Conservation (phyloP, 2,888 invertebrate species). For the Thereva nobilitata region DNA sequence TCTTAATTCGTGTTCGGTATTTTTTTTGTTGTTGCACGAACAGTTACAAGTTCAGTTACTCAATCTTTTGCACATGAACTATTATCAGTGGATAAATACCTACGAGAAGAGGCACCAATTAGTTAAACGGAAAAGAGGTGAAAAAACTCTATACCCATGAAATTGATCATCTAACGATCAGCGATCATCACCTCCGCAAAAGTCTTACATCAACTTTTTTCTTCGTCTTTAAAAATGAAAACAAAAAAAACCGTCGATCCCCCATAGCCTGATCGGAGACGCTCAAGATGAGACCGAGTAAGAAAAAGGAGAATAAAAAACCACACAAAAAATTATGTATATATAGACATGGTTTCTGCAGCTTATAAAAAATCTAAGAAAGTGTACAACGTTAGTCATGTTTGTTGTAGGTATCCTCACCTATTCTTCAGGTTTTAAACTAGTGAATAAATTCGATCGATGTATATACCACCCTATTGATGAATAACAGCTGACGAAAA, state of each 20-base stretch:
- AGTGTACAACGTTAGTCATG: slow-evolving; percentile 19
- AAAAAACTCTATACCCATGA: background rate
- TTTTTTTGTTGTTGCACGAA: background rate
- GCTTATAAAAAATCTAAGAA: background rate
- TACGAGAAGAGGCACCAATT: background rate
- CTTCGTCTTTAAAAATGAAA: no score
- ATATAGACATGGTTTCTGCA: no score
- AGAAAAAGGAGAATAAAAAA: no score
- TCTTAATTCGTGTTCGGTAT: no score
- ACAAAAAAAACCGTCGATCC: no score
- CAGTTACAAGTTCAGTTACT: slow-evolving; percentile 21
- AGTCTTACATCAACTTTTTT: no score
- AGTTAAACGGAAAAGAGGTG: background rate
- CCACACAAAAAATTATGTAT: no score
- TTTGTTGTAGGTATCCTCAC: background rate
- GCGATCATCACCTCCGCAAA: slow-evolving; percentile 9
- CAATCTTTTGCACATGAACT: background rate
- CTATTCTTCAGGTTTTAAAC: no score
- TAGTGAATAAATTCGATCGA: slow-evolving; percentile 21
- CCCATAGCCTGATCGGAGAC: no score
- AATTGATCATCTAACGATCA: slow-evolving; percentile 12
- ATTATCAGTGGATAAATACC: background rate
- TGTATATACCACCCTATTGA: background rate
- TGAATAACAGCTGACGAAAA: slow-evolving; percentile 13
- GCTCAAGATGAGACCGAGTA: no score